A percentile compares a stretch with the other conserved stretches of the same genome.
Conservation (phyloP, 2,113 vertebrate species). For the Chelonoidis abingdonii region DNA sequence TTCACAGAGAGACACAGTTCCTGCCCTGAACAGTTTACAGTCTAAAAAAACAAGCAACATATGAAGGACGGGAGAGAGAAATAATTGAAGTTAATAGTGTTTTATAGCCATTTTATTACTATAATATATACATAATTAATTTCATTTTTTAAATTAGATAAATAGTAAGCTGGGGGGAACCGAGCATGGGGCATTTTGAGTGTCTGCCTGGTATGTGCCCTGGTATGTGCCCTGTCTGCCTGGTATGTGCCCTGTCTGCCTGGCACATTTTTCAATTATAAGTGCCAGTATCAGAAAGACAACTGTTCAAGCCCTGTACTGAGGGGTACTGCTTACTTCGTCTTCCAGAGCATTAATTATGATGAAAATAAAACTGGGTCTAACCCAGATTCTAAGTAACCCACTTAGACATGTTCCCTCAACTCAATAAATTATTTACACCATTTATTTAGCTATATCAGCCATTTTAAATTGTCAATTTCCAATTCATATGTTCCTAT, state of each 20-base stretch:
- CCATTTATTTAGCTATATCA: no score
- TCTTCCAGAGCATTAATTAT: no score
- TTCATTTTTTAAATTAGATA: no score
- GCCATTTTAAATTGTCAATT: not conserved
- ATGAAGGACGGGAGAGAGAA: not conserved
- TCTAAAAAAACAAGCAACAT: not conserved
- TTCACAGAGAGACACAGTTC: not conserved
- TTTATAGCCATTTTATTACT: not conserved
- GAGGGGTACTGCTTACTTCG: no score
- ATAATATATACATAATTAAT: not conserved
- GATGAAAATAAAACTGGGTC: constrained; percentile 7
- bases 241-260: constrained; percentile 37
- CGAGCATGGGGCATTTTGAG: constrained; percentile 44
- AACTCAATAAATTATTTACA: no score
- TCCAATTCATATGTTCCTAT: not conserved
- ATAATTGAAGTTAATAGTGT: not conserved
- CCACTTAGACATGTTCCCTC: no score
- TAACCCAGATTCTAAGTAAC: no score
- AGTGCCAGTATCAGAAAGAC: no score
- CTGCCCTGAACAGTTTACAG: not conserved
- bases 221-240: constrained; percentile 12
- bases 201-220: constrained; percentile 25
- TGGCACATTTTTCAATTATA: no score
- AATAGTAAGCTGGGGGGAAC: not conserved
- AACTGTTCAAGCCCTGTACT: no score